Evolutionary conservation across 2,888 invertebrate genomes (phyloP).

Genomic region (Cataglyphis rosenhaueri): DNA sequence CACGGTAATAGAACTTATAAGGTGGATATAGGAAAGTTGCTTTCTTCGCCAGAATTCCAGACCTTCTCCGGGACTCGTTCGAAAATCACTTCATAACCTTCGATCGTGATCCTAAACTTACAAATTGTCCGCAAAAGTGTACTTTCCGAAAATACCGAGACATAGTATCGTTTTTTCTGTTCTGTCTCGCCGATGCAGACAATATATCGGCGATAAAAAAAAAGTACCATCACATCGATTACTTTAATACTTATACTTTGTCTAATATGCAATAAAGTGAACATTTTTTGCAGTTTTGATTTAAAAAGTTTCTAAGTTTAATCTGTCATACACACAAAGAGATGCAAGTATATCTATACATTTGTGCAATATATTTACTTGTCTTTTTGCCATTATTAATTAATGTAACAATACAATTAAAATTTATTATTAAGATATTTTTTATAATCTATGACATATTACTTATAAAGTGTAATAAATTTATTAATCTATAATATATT

Average conservation of each 20-base stretch:
- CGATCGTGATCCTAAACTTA: constrained; percentile 33
- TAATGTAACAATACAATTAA: not conserved
- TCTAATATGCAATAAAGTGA: not conserved
- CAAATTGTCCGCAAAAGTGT: constrained; percentile 23
- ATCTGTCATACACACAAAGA: not conserved
- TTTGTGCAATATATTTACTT: not conserved
- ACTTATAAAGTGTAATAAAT: not conserved
- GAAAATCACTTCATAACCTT: constrained; percentile 54
- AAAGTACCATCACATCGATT: not conserved
- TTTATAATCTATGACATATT: not conserved
- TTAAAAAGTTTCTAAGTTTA: not conserved
- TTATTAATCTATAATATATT: not conserved
- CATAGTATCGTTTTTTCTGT: not conserved
- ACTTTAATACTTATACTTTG: not conserved
- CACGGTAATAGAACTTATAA: constrained; percentile 42
- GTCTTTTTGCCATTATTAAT: not conserved
- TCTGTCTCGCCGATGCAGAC: not conserved
- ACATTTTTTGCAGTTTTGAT: not conserved
- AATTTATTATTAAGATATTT: not conserved
- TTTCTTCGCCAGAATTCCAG: constrained; percentile 42
- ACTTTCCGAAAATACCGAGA: constrained; percentile 8
- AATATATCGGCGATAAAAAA: not conserved
- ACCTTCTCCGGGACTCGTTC: constrained; percentile 17
- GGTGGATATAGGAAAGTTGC: constrained; percentile 43
- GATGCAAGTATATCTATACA: not conserved